Percentiles rank a stretch among this genome's conserved stretches.
Evolutionary conservation across 2,797 vertebrate species (phyloP).

Genomic region (Sylvilagus floridanus): DNA sequence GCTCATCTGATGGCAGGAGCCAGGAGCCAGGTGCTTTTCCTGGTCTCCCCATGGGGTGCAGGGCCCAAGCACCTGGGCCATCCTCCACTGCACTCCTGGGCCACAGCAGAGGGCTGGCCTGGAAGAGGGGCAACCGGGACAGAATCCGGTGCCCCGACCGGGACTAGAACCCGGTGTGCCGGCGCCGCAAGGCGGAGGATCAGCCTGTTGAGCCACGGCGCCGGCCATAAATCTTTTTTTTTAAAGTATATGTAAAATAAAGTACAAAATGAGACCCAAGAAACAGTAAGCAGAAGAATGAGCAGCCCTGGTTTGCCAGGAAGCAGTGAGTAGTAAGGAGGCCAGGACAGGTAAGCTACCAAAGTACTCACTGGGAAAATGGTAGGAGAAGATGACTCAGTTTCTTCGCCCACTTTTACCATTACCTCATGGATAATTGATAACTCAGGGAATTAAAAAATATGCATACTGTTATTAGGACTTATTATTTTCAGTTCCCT

Average conservation of each 20-base stretch:
- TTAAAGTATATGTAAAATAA: constrained; percentile 7
- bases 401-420: constrained; percentile 3
- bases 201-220: no score
- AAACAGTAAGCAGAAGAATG: neutral
- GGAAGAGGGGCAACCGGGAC: no score
- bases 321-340: neutral
- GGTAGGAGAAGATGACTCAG: neutral
- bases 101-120: no score
- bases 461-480: neutral
- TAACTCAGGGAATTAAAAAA: neutral
- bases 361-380: neutral
- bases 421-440: neutral
- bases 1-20: no score
- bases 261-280: neutral
- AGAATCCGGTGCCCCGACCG: no score
- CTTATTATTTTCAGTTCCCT: constrained; percentile 30
- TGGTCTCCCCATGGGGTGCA: no score
- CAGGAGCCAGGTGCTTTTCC: no score
- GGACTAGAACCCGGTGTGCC: no score
- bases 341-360: neutral
- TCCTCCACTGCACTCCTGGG: no score
- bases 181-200: no score
- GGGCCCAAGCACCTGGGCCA: no score
- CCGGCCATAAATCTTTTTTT: no score
- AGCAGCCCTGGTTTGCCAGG: neutral